Base-by-base conservation (phyloP, 2,888 invertebrate species). In the Brenthis hecate region DNA sequence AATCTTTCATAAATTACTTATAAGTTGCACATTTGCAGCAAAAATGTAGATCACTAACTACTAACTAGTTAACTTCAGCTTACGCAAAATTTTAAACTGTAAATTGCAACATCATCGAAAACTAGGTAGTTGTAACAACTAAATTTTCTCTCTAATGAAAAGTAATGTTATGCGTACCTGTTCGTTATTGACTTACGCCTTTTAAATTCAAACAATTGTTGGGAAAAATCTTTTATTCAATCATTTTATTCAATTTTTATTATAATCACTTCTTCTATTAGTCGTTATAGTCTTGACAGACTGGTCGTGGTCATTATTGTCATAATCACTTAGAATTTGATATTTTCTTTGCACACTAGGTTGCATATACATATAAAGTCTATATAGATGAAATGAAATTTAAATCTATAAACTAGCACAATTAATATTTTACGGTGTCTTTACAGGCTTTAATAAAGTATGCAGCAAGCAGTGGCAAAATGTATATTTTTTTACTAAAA, bases 81-180 rank as follows among this genome's bases (percentile, higher is more conserved):
- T 16, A 32, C 32, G 56, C 47, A 56, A 56, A 65, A 56, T 56
- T 65, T 32, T 65, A 11, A 65, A 53, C 53, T 19, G 14, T 54
- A 43, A 53, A 43, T 53, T 53, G 62, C 62, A 14, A 43, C 51
- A 62, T 53, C 51, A 43, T 62, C 62, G 14, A 36, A 53, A 62
- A 51, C 5, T 51, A 51, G 51, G 11, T 43, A 43, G 60, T 48
- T 62, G 62, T 51, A 51, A 61, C 16, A 50, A 62, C 36, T 16
- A 62, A 53, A 48, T 62, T 62, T 61, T 53, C 51, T 36, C 51
- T n/a, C 51, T 36, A 36, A 8, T 43, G 19, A 51, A 62, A 53
- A 36, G 53, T 53, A 36, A 19, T 16, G 19, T 6, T 16, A 32
- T 36, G 13, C 16, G 13, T 13, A 36, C 14, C 3, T 32, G 1